phyloP scores from a whole-genome alignment of 1,140 invertebrate species.

The Parapsyche elsis region DNA sequence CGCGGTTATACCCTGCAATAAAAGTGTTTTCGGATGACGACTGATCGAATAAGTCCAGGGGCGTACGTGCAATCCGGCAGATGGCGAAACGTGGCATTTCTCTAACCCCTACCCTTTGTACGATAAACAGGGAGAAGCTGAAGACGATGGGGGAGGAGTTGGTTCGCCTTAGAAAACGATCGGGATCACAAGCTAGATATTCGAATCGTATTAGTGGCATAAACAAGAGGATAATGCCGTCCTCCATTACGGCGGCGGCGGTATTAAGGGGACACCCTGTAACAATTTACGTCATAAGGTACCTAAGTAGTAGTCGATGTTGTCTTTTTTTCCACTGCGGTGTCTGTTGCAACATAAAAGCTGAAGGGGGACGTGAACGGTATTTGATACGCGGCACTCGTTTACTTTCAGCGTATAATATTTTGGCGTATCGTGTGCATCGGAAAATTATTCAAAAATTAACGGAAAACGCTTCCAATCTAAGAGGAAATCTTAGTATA shows the following conservation, averaged over 20 bases:
- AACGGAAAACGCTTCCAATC: too few species aligned
- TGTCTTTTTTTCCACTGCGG: neutral
- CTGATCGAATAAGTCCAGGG: constrained; percentile 36
- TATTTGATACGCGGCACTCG: constrained; percentile 14
- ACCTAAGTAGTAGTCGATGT: neutral
- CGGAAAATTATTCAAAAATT: too few species aligned
- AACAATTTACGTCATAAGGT: constrained; percentile 43
- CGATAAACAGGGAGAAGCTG: neutral
- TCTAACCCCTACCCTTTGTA: neutral
- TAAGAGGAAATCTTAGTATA: too few species aligned
- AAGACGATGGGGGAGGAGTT: neutral
- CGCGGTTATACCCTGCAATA: constrained; percentile 29
- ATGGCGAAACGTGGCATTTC: neutral
- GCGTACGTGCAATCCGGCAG: neutral
- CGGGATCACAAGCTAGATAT: constrained; percentile 35
- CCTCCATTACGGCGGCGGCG: constrained; percentile 28
- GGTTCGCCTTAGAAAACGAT: neutral
- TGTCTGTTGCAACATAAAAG: neutral
- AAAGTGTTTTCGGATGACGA: constrained; percentile 37
- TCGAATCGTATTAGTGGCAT: constrained; percentile 43
- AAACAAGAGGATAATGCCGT: constrained; percentile 43
- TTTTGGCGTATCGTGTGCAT: too few species aligned
- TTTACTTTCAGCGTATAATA: too few species aligned
- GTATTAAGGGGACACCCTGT: constrained; percentile 34
- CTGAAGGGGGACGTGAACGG: constrained; percentile 12